Conservation (phyloP, 92 coral and sea anemone genomes). For the Epizoanthus ramosus region DNA sequence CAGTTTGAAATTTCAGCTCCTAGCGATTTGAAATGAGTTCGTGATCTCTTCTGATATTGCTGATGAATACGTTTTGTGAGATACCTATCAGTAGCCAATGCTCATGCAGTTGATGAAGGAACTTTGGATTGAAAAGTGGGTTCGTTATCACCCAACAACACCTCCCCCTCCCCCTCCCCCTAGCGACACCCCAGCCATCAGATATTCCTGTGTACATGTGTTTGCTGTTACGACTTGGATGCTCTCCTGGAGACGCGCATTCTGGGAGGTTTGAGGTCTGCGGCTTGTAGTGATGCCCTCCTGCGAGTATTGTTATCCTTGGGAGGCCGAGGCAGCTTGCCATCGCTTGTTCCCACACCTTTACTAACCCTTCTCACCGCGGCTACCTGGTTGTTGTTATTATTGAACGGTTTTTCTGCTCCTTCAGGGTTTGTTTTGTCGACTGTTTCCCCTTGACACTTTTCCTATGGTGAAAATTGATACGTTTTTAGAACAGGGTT, state of each 20-base stretch:
- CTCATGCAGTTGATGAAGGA: no score
- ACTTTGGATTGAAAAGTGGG: neutral
- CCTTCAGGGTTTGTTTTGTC: slow-evolving; percentile 33
- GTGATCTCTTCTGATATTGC: no score
- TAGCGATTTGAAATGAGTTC: no score
- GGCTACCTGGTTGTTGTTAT: slow-evolving; percentile 30
- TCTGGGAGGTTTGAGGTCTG: slow-evolving; percentile 24
- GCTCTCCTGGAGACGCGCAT: neutral
- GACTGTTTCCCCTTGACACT: slow-evolving; percentile 75
- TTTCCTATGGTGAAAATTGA: slow-evolving; percentile 51
- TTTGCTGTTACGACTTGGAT: slow-evolving; percentile 5
- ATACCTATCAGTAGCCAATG: no score
- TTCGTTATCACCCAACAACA: no score
- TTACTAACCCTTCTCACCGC: slow-evolving; percentile 28
- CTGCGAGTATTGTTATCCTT: slow-evolving; percentile 1
- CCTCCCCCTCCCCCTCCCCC: no score
- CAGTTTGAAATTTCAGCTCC: no score
- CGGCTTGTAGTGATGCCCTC: slow-evolving; percentile 13
- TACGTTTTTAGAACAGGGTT: no score
- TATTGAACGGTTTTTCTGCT: slow-evolving; percentile 32
- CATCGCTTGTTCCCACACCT: slow-evolving; percentile 6
- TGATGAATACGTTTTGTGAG: no score
- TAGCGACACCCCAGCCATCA: no score
- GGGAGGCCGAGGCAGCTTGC: slow-evolving; percentile 7
- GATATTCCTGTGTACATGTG: neutral